Conservation (phyloP, 2,888 invertebrate genomes). For the Dolomedes plantarius region DNA sequence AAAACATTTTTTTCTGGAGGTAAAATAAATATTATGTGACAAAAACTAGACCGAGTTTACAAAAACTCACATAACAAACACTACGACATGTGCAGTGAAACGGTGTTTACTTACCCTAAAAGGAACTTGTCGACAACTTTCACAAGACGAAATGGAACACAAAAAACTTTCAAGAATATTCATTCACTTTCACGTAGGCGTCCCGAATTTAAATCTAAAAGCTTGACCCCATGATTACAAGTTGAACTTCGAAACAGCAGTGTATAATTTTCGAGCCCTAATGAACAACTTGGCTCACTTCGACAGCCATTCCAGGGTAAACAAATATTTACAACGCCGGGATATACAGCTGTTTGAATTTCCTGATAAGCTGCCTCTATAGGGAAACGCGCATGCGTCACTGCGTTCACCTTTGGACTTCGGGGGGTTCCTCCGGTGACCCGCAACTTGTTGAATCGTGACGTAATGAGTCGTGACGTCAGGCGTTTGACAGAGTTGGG, state of each 20-base stretch:
- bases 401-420: constrained; percentile 33
- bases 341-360: constrained; percentile 52
- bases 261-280: background rate
- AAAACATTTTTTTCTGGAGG: too few species aligned
- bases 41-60: too few species aligned
- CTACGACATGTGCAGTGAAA: too few species aligned
- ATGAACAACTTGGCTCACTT: background rate
- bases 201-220: background rate
- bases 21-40: too few species aligned
- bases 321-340: constrained; percentile 29
- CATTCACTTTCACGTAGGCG: constrained; percentile 23
- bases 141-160: background rate
- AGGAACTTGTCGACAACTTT: background rate
- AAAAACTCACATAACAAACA: too few species aligned
- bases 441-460: constrained; percentile 22
- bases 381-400: constrained; percentile 25
- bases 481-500: background rate
- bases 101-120: background rate
- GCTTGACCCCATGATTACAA: background rate
- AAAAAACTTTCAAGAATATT: background rate
- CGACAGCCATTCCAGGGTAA: constrained; percentile 29
- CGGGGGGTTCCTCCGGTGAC: background rate
- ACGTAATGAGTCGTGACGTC: constrained; percentile 22
- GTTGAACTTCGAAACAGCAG: background rate
- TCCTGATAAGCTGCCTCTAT: constrained; percentile 30